Base-by-base conservation (phyloP, 2,888 invertebrate genomes). In the Calliscelio sp. region DNA sequence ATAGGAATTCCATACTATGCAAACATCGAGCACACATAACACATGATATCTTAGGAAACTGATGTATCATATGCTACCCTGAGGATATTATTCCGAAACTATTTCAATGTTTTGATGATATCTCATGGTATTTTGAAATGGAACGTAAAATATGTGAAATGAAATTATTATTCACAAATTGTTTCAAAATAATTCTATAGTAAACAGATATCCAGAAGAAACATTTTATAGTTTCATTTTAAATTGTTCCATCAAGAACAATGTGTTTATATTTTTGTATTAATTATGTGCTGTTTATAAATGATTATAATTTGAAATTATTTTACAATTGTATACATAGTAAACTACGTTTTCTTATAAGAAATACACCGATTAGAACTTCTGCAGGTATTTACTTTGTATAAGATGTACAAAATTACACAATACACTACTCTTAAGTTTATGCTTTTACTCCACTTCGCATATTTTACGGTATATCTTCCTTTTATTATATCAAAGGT, bases 81-180 rank as follows among this genome's bases (percentile, higher is more conserved):
- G 59, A 68, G 74, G 80, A 66, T 74, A 73, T 66, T 51, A 66
- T 74, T 59, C 28, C 28, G 32, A 32, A 74, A 66, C 73, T 81
- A 81, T 81, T 74, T 73, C 51, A 74, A 59, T 74, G 53, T 81
- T 81, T 74, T 59, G 73, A 73, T 53, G 71, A 81, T 59, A 74
- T 66, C 22, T 66, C 51, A 16, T 51, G 41, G 51, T 44, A 44
- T 66, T 59, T 59, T 18, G 61, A 81, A 61, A 66, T 18, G 55
- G 32, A 66, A 74, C 11, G 51, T 81, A 51, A 51, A 66, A 66
- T 74, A 65, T 59, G 51, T 44, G 59, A 74, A 1, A 18, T 57
- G 32, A 41, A 25, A 20, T 65, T 71, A 63, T 71, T 65, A 79
- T 71, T 71, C 70, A 16, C 46, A 63, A 71, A 79, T 79, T 70